Base-by-base conservation (phyloP, 2,113 vertebrate genomes). In the Dendrocopos noguchii region DNA sequence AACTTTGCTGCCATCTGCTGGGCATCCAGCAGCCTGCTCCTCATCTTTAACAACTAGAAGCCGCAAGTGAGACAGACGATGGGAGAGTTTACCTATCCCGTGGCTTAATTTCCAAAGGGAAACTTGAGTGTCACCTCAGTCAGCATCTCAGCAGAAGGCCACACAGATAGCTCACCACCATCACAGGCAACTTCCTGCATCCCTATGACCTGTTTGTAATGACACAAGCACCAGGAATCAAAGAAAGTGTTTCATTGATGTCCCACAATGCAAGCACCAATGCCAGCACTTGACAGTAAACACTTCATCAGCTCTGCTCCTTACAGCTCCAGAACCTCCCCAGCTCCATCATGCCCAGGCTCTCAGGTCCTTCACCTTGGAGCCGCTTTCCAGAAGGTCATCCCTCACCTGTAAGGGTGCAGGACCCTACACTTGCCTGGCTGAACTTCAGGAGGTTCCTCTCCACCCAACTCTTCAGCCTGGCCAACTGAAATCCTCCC, bases 1-100 rank as follows among this genome's bases (percentile, higher is more conserved):
- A 96, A 84, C 96, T 96, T 80, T 98, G 97, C 97, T 97, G 91
- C 98, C 98, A 95, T 85, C 97, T 96, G 83, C 95, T 59, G 97
- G 93, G 71, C 64, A 57, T 27, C 82, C 15, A 4, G 46, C n/a
- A n/a, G 13, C 36, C 74, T 29, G 74, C 71, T 61, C 84, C 18
- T n/a, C 28, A 2, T 8, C 70, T 27, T 4, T 1, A 5, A 14
- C 53, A 66, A 25, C 47, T 63, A 20, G 44, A 15, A 39, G 68
- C 22, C 70, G 5, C 21, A 56, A 79, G 80, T 20, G 50, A 25
- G 42, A 44, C 59, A 87, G 59, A 14, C 6, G 16, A 80, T 56
- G 17, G 15, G 17, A 80, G 64, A 6, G 33, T 81, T 6, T 2
- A 29, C 19, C 13, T 24, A 9, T 34, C 50, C 34, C 74, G 39